These are phyloP conservation scores for Acropternis orthonyx DNA, from an alignment of 2,797 vertebrate genomes.

Conservation along the genomic window DNA sequence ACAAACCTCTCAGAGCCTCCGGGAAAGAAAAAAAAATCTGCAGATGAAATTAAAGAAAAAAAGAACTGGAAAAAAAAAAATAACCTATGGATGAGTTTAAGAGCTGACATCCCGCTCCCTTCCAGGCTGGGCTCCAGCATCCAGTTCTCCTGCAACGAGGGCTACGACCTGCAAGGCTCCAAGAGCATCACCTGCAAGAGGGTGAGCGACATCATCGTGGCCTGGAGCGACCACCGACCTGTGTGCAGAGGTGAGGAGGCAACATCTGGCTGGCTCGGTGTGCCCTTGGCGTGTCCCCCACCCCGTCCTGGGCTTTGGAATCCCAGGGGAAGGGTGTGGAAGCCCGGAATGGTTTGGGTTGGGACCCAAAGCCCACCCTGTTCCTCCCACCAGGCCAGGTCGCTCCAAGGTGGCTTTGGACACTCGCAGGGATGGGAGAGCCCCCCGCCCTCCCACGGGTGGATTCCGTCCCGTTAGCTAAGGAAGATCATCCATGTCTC, in stretches of 20 bases:
- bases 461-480: background rate
- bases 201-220: slow-evolving; percentile 95
- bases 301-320: accelerated
- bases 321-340: accelerated
- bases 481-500: background rate
- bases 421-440: background rate
- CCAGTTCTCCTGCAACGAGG: slow-evolving; percentile 96
- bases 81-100: no score
- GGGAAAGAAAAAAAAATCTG: no score
- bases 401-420: background rate
- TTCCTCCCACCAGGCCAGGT: background rate
- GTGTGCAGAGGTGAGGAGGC: slow-evolving; percentile 91
- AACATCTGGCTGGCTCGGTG: no score
- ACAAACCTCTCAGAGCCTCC: background rate
- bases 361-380: background rate
- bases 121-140: slow-evolving; percentile 72
- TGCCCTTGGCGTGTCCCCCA: accelerated
- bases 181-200: slow-evolving; percentile 97
- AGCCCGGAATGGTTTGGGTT: background rate
- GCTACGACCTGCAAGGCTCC: slow-evolving; percentile 96
- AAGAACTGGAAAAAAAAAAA: no score
- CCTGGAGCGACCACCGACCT: slow-evolving; percentile 97
- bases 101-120: background rate
- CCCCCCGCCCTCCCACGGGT: background rate
- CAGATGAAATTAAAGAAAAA: no score